These are phyloP conservation scores for Hylia prasina DNA, from an alignment of 2,113 vertebrate genomes.

Conservation along the genomic window DNA sequence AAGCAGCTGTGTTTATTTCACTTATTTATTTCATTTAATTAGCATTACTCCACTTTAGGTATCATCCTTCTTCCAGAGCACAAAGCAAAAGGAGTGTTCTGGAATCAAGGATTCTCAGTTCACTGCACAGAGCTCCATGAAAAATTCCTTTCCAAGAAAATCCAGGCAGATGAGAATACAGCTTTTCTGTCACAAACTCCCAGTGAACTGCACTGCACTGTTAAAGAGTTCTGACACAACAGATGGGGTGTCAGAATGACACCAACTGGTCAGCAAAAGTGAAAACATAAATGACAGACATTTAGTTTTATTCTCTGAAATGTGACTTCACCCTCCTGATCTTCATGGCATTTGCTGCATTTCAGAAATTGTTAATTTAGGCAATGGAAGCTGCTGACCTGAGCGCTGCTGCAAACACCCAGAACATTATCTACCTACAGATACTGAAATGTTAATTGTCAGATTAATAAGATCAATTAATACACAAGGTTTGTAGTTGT, in stretches of 20 bases:
- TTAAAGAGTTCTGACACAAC: slow-evolving; percentile 59
- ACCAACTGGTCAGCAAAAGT: slow-evolving; percentile 13
- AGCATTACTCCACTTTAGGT: neutral
- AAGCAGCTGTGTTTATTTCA: neutral
- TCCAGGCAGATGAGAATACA: neutral
- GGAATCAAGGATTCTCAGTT: neutral
- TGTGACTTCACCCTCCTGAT: slow-evolving; percentile 37
- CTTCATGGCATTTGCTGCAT: slow-evolving; percentile 17
- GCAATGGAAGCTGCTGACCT: slow-evolving; percentile 7
- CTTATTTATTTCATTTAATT: neutral
- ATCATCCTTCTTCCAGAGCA: neutral
- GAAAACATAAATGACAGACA: slow-evolving; percentile 21
- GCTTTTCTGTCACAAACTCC: slow-evolving; percentile 20
- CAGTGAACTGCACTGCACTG: neutral
- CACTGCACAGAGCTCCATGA: neutral
- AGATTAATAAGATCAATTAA: neutral
- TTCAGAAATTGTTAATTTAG: slow-evolving; percentile 32
- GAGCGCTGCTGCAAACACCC: neutral
- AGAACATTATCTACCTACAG: neutral
- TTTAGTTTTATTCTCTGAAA: slow-evolving; percentile 40
- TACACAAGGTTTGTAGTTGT: neutral
- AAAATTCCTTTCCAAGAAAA: neutral
- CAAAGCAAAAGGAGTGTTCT: neutral
- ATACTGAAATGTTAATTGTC: neutral
- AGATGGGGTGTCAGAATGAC: slow-evolving; percentile 52